Evolutionary conservation across 2,888 invertebrate species (phyloP).

Genomic region (Sylvicola cinctus): DNA sequence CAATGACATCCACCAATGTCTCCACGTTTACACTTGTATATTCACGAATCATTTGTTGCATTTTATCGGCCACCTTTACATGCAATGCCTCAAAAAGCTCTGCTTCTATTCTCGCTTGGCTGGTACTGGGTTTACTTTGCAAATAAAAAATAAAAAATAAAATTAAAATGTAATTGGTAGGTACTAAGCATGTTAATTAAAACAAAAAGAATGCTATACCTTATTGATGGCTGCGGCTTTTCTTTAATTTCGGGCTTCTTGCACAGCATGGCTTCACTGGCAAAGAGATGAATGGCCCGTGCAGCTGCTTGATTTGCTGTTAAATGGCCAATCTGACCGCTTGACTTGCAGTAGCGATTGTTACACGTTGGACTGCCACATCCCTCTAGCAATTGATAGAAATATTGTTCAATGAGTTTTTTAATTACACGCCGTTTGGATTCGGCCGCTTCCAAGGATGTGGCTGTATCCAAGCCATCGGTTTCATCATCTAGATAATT

Average conservation of each 20-base stretch:
- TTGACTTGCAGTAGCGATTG: conserved; percentile 77
- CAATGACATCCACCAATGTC: too few species aligned
- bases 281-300: conserved; percentile 68
- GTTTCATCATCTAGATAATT: too few species aligned
- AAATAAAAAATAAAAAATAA: too few species aligned
- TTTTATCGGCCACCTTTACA: too few species aligned
- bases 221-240: too few species aligned
- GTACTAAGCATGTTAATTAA: too few species aligned
- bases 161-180: too few species aligned
- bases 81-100: too few species aligned
- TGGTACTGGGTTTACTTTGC: too few species aligned
- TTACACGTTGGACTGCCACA: conserved; percentile 77
- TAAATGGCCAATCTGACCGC: conserved; percentile 56
- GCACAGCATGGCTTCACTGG: conserved; percentile 66
- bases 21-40: background rate
- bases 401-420: conserved; percentile 77
- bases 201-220: too few species aligned
- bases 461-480: too few species aligned
- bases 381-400: conserved; percentile 79
- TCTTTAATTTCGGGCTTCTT: conserved; percentile 40
- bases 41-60: conserved; percentile 4
- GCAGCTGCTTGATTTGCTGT: conserved; percentile 82
- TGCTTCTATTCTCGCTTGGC: too few species aligned
- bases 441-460: conserved; percentile 30
- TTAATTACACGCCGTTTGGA: conserved; percentile 62